phyloP scores from a whole-genome alignment of 2,888 invertebrate species.

The Mycogona germanica region DNA sequence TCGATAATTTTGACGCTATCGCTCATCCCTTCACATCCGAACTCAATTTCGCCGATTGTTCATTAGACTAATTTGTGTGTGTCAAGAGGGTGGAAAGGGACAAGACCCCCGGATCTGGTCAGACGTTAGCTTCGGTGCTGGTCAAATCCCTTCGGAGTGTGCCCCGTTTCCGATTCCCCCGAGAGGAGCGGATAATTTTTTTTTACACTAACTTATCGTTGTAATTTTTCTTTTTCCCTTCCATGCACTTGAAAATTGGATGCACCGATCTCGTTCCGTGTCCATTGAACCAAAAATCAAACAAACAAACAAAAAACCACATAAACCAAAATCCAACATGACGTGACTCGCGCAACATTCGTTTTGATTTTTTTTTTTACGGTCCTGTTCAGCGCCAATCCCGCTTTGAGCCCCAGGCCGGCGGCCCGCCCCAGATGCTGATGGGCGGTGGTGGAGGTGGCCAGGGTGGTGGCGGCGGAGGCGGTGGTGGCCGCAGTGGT shows the following conservation, averaged over 20 bases:
- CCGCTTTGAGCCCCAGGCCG: slow-evolving; percentile 19
- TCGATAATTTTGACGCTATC: no score
- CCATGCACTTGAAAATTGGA: slow-evolving; percentile 4
- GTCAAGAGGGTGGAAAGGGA: no score
- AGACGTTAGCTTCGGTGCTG: not conserved
- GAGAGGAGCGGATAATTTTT: not conserved
- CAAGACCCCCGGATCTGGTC: no score
- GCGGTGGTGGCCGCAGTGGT: not conserved
- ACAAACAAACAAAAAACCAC: no score
- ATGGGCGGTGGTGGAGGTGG: not conserved
- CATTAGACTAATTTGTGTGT: no score
- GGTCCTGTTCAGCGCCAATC: slow-evolving; percentile 19
- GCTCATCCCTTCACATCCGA: no score
- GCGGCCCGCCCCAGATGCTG: not conserved
- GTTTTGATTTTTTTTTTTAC: not conserved
- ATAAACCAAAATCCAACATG: no score
- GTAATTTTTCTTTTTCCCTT: slow-evolving; percentile 9
- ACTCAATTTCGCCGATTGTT: no score
- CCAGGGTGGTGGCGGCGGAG: not conserved
- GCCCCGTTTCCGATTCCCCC: not conserved
- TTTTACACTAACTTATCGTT: slow-evolving; percentile 9
- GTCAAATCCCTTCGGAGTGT: not conserved
- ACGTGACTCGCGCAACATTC: not conserved
- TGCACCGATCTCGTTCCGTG: not conserved
- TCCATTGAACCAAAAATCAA: no score